phyloP scores from a whole-genome alignment of 2,113 vertebrate genomes.

The Aphyosemion australe region DNA sequence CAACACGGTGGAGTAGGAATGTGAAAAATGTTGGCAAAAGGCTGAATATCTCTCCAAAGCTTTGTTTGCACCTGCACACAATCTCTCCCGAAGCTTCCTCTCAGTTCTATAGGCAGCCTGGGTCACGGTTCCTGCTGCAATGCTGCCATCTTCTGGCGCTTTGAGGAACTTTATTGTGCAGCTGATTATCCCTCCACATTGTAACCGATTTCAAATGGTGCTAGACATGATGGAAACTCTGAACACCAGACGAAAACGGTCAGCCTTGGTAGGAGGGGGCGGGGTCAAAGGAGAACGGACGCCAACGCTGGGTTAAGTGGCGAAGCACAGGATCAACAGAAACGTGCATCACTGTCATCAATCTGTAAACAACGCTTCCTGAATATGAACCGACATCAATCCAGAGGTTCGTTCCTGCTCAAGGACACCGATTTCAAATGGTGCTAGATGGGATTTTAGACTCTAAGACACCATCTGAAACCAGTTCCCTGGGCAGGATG shows the following conservation, averaged over 20 bases:
- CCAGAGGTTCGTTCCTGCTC: slow-evolving; percentile 86
- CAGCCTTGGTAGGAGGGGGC: slow-evolving; percentile 88
- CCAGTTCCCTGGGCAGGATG: slow-evolving; percentile 94
- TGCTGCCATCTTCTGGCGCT: slow-evolving; percentile 52
- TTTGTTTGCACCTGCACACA: not conserved
- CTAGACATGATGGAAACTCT: slow-evolving; percentile 93
- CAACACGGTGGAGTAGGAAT: not conserved
- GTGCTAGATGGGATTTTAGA: slow-evolving; percentile 93
- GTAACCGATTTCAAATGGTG: slow-evolving; percentile 99
- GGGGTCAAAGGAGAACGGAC: not conserved
- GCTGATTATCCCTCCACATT: slow-evolving; percentile 89
- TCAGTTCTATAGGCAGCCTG: not conserved
- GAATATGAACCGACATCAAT: not conserved
- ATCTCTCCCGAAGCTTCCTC: not conserved
- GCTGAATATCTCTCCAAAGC: not conserved
- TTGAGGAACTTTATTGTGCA: not conserved
- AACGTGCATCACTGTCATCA: too few species aligned
- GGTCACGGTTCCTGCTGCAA: not conserved
- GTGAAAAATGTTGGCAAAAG: not conserved
- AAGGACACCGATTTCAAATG: slow-evolving; percentile 99
- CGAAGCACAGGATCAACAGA: too few species aligned
- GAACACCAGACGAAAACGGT: slow-evolving; percentile 99
- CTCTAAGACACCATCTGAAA: slow-evolving; percentile 99
- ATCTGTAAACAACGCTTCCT: too few species aligned
- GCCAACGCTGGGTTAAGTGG: not conserved